Percentiles rank a stretch among this genome's conserved stretches.
Conservation (phyloP, 2,888 invertebrate genomes). For the Hofmannophila pseudospretella region DNA sequence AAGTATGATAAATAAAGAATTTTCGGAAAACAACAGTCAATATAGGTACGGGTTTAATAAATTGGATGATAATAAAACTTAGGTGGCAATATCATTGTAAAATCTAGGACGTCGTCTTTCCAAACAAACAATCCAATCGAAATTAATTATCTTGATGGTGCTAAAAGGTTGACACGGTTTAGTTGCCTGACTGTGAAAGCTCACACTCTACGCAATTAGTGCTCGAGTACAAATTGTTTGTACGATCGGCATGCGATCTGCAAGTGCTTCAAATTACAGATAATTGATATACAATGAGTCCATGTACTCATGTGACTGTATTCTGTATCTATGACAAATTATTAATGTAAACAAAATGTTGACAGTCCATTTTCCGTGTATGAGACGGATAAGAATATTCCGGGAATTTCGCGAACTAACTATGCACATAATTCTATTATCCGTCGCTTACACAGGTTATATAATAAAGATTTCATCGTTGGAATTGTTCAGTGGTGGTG, state of each 20-base stretch:
- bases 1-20: too few relatives aligned
- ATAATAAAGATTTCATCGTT: too few relatives aligned
- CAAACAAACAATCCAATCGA: conserved; percentile 19
- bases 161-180: conserved; percentile 30
- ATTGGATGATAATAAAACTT: too few relatives aligned
- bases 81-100: conserved; percentile 6
- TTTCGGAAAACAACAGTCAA: too few relatives aligned
- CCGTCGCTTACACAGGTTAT: too few relatives aligned
- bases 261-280: conserved; percentile 65
- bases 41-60: too few relatives aligned
- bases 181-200: conserved; percentile 48
- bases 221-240: conserved; percentile 45
- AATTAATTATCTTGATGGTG: conserved; percentile 44
- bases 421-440: too few relatives aligned
- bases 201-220: conserved; percentile 61
- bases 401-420: too few relatives aligned
- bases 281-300: conserved; percentile 66
- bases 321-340: too few relatives aligned
- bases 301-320: conserved; percentile 47
- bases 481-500: too few relatives aligned
- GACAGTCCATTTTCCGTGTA: not conserved
- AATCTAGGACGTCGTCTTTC: conserved; percentile 22
- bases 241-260: conserved; percentile 45
- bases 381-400: too few relatives aligned
- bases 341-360: conserved; percentile 19